Conservation (phyloP, 35 echinoderm and acorn worm genomes). For the Eucidaris tribuloides region DNA sequence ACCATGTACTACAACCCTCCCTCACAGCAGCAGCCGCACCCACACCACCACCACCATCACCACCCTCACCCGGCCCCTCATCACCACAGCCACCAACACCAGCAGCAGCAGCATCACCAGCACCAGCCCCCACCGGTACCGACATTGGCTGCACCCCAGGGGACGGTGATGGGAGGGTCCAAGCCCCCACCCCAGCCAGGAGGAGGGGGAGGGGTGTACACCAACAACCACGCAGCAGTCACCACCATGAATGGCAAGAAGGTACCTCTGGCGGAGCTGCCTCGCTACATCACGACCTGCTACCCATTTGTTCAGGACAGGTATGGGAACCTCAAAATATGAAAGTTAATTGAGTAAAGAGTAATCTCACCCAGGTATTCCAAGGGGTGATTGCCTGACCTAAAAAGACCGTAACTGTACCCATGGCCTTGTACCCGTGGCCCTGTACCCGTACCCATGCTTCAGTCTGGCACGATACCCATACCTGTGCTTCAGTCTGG, state of each 20-base stretch:
- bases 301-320: constrained; percentile 72
- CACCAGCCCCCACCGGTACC: background rate
- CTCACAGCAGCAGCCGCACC: constrained; percentile 6
- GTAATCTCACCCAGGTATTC: too few relatives aligned
- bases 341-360: too few relatives aligned
- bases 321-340: too few relatives aligned
- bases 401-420: too few relatives aligned
- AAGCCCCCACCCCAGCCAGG: background rate
- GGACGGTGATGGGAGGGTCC: background rate
- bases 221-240: background rate
- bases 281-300: constrained; percentile 58
- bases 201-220: background rate
- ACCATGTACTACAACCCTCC: constrained; percentile 1
- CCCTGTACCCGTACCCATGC: too few relatives aligned
- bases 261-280: constrained; percentile 41
- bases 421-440: too few relatives aligned
- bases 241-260: constrained; percentile 15
- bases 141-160: background rate
- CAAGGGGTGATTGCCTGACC: too few relatives aligned
- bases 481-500: too few relatives aligned
- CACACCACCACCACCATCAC: background rate
- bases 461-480: too few relatives aligned
- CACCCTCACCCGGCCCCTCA: background rate
- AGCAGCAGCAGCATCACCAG: background rate
- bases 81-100: constrained; percentile 3